Percentiles rank a stretch among this genome's conserved stretches.
Conservation (phyloP, 1,140 invertebrate genomes). For the Acromyrmex charruanus region DNA sequence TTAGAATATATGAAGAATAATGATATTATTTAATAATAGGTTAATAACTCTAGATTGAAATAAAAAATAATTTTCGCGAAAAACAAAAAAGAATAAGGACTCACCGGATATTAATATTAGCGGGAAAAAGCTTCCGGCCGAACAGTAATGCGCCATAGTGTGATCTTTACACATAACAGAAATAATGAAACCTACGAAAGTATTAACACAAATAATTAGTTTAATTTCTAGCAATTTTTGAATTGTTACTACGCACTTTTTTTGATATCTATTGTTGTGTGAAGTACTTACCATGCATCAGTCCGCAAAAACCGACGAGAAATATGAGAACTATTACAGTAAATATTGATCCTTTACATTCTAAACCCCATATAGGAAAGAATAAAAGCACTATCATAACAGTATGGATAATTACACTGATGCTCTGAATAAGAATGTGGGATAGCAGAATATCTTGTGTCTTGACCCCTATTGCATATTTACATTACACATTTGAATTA, state of each 20-base stretch:
- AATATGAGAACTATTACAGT: conserved; percentile 87
- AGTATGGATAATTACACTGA: conserved; percentile 91
- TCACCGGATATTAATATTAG: conserved; percentile 92
- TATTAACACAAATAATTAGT: not conserved
- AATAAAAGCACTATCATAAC: conserved; percentile 88
- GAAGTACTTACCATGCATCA: conserved; percentile 89
- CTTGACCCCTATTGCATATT: conserved; percentile 87
- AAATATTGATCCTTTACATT: conserved; percentile 88
- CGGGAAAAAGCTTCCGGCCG: conserved; percentile 95
- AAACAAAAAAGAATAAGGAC: not conserved
- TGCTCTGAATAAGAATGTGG: conserved; percentile 92
- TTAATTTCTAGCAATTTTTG: not conserved
- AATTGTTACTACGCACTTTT: not conserved
- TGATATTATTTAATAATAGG: too few relatives aligned
- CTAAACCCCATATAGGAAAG: conserved; percentile 88
- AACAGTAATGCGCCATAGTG: conserved; percentile 93
- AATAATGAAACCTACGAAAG: conserved; percentile 90
- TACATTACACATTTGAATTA: not conserved
- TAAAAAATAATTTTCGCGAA: not conserved
- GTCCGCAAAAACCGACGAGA: conserved; percentile 89
- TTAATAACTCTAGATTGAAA: not conserved
- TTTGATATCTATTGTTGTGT: not conserved
- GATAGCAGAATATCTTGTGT: conserved; percentile 90
- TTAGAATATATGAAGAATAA: too few relatives aligned
- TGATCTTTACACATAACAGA: conserved; percentile 93